Evolutionary conservation across 1,140 invertebrate genomes (phyloP).

Genomic region (Megalopta genalis): DNA sequence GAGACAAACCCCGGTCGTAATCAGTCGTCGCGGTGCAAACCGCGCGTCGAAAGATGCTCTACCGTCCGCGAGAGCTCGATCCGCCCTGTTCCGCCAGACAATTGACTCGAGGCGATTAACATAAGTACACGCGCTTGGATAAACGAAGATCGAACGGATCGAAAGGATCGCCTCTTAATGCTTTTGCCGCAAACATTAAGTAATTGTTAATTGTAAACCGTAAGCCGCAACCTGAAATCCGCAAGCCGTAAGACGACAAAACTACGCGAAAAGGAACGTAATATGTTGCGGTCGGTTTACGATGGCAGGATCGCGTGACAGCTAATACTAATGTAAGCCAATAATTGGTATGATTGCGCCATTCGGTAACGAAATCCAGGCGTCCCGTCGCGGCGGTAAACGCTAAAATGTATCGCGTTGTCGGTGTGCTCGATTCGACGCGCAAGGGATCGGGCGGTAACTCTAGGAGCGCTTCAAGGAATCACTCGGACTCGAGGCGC

Average conservation of each 20-base stretch:
- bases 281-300: background rate
- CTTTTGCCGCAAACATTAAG: no score
- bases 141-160: no score
- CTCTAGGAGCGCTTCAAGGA: slow-evolving; percentile 64
- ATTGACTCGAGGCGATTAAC: no score
- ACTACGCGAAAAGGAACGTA: background rate
- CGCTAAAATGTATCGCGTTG: slow-evolving; percentile 25
- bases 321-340: slow-evolving; percentile 45
- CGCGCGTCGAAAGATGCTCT: no score
- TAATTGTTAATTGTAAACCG: no score
- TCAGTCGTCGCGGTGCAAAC: no score
- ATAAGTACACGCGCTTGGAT: no score
- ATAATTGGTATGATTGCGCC: slow-evolving; percentile 62
- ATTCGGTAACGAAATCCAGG: slow-evolving; percentile 62
- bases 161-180: no score
- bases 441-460: slow-evolving; percentile 65
- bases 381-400: slow-evolving; percentile 1
- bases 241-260: background rate
- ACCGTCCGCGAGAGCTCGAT: no score
- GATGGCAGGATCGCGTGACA: slow-evolving; percentile 32
- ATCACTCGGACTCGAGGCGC: slow-evolving; percentile 31
- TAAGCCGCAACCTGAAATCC: background rate
- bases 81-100: no score
- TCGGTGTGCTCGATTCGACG: slow-evolving; percentile 44
- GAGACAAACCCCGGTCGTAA: no score